Evolutionary conservation across 2,888 invertebrate species (phyloP).

Genomic region (Trachelus iudaicus): DNA sequence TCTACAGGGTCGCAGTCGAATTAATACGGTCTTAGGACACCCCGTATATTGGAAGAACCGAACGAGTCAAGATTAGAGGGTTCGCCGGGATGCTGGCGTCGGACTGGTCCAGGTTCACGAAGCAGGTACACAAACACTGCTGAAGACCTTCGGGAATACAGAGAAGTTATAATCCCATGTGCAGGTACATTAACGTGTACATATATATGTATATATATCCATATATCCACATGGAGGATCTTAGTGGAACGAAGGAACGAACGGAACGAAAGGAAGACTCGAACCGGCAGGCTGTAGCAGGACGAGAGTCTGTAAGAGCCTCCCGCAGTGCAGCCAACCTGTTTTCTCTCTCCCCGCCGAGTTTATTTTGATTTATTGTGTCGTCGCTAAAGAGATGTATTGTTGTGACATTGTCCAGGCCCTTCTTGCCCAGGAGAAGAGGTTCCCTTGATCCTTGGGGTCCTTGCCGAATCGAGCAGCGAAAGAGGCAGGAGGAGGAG

Average conservation of each 20-base stretch:
- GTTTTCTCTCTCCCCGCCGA: conserved; percentile 46
- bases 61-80: conserved; percentile 43
- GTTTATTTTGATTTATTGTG: conserved; percentile 61
- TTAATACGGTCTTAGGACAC: too few species aligned
- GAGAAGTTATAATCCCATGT: too few species aligned
- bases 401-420: conserved; percentile 52
- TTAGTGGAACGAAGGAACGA: too few species aligned
- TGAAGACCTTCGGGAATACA: conserved; percentile 4
- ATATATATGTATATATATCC: too few species aligned
- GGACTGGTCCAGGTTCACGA: conserved; percentile 37
- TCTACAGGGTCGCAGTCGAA: too few species aligned
- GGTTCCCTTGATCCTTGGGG: not conserved
- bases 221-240: too few species aligned
- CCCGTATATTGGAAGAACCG: conserved; percentile 8
- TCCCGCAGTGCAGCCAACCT: conserved; percentile 57
- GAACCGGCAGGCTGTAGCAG: not conserved
- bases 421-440: not conserved
- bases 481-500: not conserved
- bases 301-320: conserved; percentile 32
- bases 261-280: too few species aligned
- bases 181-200: too few species aligned
- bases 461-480: not conserved
- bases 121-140: conserved; percentile 32
- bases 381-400: conserved; percentile 59
- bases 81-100: conserved; percentile 36